Percentiles rank a stretch among this genome's conserved stretches.
These are phyloP conservation scores for Drosophila ustulata DNA, from an alignment of 2,888 invertebrate genomes.

Conservation along the genomic window DNA sequence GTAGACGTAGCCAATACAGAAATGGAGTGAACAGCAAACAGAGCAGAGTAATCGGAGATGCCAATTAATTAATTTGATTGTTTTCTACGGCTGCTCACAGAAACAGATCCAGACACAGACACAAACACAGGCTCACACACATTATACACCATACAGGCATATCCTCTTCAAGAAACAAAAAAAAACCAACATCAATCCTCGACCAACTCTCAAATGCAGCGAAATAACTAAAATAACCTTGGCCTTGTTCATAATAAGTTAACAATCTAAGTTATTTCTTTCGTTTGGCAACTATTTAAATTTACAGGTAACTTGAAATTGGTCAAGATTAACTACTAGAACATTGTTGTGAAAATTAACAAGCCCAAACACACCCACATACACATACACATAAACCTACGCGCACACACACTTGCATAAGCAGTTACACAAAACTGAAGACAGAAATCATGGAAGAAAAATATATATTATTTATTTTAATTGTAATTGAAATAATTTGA, in stretches of 20 bases:
- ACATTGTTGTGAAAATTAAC: conserved; percentile 6
- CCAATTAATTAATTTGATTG: conserved; percentile 45
- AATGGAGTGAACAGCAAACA: conserved; percentile 30
- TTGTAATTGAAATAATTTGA: conserved; percentile 65
- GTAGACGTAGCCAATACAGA: conserved; percentile 21
- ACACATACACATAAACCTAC: not conserved
- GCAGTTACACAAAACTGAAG: conserved; percentile 12
- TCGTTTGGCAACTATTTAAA: conserved; percentile 48
- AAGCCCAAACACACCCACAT: conserved; percentile 13
- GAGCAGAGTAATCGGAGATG: conserved; percentile 25
- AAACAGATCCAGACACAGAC: conserved; percentile 4
- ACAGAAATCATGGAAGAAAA: conserved; percentile 34
- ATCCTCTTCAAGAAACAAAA: not conserved
- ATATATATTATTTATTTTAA: conserved; percentile 74
- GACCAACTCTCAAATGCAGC: conserved; percentile 21
- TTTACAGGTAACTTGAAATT: conserved; percentile 48
- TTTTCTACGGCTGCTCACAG: conserved; percentile 45
- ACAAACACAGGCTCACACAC: conserved; percentile 10
- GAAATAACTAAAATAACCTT: conserved; percentile 10
- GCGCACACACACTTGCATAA: conserved; percentile 10
- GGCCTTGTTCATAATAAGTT: conserved; percentile 47
- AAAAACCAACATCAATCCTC: conserved; percentile 8
- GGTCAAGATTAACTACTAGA: conserved; percentile 23
- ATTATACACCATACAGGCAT: not conserved
- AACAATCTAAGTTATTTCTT: conserved; percentile 40